Evolutionary conservation across 37 sponge, comb jelly and placozoan genomes (phyloP).

Genomic region (Tethya wilhelma): DNA sequence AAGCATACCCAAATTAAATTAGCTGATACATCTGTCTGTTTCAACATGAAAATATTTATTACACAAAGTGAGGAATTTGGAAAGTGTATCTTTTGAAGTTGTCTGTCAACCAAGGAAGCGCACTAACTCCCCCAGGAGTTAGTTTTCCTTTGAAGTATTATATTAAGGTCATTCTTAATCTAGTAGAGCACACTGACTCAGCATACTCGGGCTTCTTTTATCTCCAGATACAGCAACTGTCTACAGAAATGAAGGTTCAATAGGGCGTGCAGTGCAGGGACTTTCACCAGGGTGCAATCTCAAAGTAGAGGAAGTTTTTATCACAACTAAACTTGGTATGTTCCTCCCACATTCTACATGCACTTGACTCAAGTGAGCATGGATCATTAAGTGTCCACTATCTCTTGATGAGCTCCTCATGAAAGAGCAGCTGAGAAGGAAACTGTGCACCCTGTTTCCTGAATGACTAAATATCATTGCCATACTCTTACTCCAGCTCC

Average conservation of each 20-base stretch:
- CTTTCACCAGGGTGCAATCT: constrained; percentile 32
- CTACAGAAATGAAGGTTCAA: constrained; percentile 51
- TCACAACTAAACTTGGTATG: constrained; percentile 73
- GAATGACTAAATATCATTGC: not conserved
- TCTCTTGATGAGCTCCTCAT: no score
- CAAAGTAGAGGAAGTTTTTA: constrained; percentile 33
- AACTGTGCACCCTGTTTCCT: no score
- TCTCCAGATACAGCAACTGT: constrained; percentile 65
- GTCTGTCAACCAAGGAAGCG: no score
- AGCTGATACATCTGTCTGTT: no score
- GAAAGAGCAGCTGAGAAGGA: no score
- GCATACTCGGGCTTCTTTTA: not conserved
- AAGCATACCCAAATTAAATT: no score
- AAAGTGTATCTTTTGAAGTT: no score
- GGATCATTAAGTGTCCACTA: no score
- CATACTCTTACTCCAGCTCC: constrained; percentile 13
- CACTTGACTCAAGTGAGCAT: no score
- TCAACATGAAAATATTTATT: no score
- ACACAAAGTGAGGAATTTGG: no score
- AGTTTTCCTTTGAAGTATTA: not conserved
- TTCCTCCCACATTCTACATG: not conserved
- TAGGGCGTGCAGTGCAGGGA: constrained; percentile 29
- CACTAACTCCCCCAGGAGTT: not conserved
- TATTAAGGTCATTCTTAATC: not conserved
- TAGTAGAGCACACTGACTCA: not conserved